phyloP scores from a whole-genome alignment of 2,888 invertebrate genomes.

The Zaprionus obscuricornis region DNA sequence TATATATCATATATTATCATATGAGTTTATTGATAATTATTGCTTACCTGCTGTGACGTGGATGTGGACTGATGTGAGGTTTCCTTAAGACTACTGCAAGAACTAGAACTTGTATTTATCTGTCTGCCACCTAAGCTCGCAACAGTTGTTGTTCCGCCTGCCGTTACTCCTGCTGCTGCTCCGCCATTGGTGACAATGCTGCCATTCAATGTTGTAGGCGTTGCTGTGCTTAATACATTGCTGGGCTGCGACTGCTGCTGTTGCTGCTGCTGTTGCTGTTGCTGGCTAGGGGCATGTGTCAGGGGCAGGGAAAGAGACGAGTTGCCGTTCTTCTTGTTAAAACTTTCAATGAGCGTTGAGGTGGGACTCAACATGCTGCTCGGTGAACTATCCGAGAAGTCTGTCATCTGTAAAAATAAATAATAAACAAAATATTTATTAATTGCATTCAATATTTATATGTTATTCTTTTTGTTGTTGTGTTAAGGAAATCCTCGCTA shows the following conservation, averaged over 20 bases:
- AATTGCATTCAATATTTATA: too few relatives aligned
- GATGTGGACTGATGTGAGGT: conserved; percentile 81
- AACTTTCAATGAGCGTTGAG: conserved; percentile 89
- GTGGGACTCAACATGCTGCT: conserved; percentile 84
- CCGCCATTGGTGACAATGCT: conserved; percentile 34
- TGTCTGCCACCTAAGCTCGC: conserved; percentile 54
- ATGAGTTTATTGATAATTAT: not conserved
- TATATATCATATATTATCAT: not conserved
- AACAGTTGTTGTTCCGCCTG: conserved; percentile 46
- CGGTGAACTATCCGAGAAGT: conserved; percentile 83
- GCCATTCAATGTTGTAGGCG: conserved; percentile 42
- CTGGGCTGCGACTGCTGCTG: too few relatives aligned
- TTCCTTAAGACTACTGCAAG: conserved; percentile 84
- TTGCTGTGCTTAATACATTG: too few relatives aligned
- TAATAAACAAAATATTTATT: not conserved
- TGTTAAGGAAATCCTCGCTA: not conserved
- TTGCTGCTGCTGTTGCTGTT: conserved; percentile 19
- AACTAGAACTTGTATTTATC: conserved; percentile 81
- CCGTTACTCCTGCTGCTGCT: conserved; percentile 26
- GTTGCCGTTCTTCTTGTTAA: conserved; percentile 86
- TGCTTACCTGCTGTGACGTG: conserved; percentile 82
- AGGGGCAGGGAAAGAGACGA: conserved; percentile 42
- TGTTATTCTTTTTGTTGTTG: not conserved
- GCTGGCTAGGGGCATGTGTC: conserved; percentile 64
- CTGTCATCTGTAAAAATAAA: conserved; percentile 80